phyloP scores from a whole-genome alignment of 2,797 vertebrate species.

The Poliocrania exsul region DNA sequence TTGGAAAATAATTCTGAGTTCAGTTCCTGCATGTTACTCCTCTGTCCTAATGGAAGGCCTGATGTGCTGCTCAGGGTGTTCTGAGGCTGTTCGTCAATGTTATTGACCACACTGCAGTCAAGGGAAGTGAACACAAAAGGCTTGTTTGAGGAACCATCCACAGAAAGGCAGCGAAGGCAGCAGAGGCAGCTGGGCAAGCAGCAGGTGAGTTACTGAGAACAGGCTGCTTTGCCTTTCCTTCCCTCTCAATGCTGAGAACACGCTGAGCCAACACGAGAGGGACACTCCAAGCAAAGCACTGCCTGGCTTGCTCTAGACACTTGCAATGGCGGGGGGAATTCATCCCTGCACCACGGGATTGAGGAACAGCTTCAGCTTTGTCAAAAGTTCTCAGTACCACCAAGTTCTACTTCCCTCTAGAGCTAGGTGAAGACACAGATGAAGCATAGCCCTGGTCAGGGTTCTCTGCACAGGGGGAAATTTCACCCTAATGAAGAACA shows the following conservation, averaged over 20 bases:
- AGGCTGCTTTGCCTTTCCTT: not conserved
- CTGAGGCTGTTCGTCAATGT: not conserved
- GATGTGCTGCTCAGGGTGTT: not conserved
- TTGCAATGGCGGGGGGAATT: not conserved
- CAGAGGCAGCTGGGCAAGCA: not conserved
- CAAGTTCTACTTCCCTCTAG: constrained; percentile 27
- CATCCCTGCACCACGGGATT: not conserved
- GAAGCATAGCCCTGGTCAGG: constrained; percentile 19
- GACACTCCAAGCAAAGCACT: accelerated
- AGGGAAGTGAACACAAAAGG: not conserved
- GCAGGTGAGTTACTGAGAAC: not conserved
- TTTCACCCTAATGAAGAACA: not conserved
- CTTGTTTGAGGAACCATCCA: not conserved
- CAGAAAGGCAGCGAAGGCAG: not conserved
- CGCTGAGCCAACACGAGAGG: not conserved
- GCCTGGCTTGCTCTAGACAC: not conserved
- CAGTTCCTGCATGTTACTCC: not conserved
- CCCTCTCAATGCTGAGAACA: accelerated
- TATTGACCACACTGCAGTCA: not conserved
- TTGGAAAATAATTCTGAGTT: not conserved
- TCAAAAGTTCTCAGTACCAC: not conserved
- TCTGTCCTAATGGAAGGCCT: not conserved
- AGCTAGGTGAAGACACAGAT: not conserved
- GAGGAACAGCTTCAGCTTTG: not conserved
- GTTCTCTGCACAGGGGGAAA: constrained; percentile 39